A percentile compares a stretch with the other conserved stretches of the same genome.
Conservation (phyloP, 1,140 invertebrate species). For the Zaprionus taronus region DNA sequence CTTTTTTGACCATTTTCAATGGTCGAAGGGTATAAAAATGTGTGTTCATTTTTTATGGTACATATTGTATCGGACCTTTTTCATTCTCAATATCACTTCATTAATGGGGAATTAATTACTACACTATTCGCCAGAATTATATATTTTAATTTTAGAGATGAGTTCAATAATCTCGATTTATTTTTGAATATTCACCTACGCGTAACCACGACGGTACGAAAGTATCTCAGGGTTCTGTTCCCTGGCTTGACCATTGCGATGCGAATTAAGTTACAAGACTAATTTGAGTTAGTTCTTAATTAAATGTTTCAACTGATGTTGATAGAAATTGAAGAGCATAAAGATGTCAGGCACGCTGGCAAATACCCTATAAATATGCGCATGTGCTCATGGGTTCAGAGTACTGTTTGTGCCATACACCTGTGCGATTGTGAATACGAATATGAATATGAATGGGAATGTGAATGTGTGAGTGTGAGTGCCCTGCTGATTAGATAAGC, state of each 20-base stretch:
- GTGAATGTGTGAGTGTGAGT: constrained; percentile 21
- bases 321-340: neutral
- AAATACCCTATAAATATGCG: constrained; percentile 20
- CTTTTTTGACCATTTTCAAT: too few species aligned
- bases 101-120: neutral
- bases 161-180: neutral
- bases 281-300: neutral
- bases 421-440: constrained; percentile 32
- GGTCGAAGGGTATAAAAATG: too few species aligned
- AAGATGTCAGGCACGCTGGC: constrained; percentile 4
- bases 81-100: neutral
- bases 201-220: constrained; percentile 56
- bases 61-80: neutral
- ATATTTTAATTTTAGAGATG: neutral
- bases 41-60: neutral
- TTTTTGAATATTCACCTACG: constrained; percentile 57
- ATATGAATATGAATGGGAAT: constrained; percentile 6
- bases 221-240: constrained; percentile 66
- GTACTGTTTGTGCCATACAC: constrained; percentile 27
- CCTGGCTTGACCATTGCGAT: constrained; percentile 62
- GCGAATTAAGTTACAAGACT: constrained; percentile 2
- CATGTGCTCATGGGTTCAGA: constrained; percentile 5
- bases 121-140: neutral
- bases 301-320: neutral
- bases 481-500: constrained; percentile 66